Percentiles rank a stretch among this genome's conserved stretches.
These are phyloP conservation scores for Periophthalmus modestus DNA, from an alignment of 2,113 vertebrate genomes.

Conservation along the genomic window DNA sequence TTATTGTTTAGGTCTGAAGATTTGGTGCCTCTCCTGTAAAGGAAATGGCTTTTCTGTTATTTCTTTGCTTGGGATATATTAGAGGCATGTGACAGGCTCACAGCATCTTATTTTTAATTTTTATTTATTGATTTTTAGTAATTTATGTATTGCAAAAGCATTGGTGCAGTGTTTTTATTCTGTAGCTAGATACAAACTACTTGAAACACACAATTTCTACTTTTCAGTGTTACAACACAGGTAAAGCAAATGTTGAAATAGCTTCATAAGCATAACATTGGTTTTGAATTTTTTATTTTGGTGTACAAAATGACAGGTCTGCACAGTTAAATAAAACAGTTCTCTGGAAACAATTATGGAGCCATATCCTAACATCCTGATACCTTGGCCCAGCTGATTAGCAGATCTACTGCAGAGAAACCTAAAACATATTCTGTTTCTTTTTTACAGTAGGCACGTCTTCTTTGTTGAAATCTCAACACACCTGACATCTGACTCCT, in stretches of 20 bases:
- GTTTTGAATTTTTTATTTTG: conserved; percentile 3
- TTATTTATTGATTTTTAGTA: background rate
- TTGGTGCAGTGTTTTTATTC: too few species aligned
- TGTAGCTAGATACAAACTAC: too few species aligned
- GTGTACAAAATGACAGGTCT: background rate
- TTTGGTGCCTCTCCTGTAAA: conserved; percentile 51
- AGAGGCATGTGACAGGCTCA: conserved; percentile 12
- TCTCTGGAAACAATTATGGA: conserved; percentile 73
- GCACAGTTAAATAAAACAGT: conserved; percentile 46
- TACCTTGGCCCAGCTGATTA: conserved; percentile 72
- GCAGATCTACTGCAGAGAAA: conserved; percentile 55
- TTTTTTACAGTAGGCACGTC: conserved; percentile 35
- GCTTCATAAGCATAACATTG: too few species aligned
- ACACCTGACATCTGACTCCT: conserved; percentile 59
- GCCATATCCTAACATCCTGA: conserved; percentile 71
- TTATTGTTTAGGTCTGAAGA: conserved; percentile 69
- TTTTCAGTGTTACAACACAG: too few species aligned
- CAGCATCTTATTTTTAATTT: conserved; percentile 29
- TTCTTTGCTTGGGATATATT: conserved; percentile 33
- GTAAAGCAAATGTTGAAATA: too few species aligned
- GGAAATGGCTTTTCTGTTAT: conserved; percentile 65
- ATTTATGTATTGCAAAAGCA: background rate
- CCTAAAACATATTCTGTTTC: conserved; percentile 40
- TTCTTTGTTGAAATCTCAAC: conserved; percentile 12
- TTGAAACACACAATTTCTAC: too few species aligned